phyloP scores from a whole-genome alignment of 2,888 invertebrate genomes.

The Xanthorhoe spadicearia region DNA sequence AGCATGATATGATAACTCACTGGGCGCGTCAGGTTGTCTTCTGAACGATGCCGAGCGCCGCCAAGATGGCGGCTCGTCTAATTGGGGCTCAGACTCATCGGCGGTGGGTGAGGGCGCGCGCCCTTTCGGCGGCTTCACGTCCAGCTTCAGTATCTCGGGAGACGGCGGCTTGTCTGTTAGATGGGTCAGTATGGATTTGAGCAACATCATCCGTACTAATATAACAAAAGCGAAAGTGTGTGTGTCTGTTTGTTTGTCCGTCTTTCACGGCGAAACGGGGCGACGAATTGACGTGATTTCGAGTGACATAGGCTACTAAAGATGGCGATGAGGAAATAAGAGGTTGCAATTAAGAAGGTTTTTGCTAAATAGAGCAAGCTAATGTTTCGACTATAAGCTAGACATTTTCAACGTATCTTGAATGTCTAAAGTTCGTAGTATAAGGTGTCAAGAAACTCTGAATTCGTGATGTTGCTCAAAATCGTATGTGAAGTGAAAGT shows the following conservation, averaged over 20 bases:
- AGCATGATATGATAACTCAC: slow-evolving; percentile 54
- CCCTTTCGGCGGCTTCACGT: slow-evolving; percentile 74
- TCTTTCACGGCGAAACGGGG: too few species aligned
- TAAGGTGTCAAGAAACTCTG: neutral
- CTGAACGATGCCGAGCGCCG: slow-evolving; percentile 74
- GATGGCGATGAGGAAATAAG: too few species aligned
- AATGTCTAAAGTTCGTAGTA: too few species aligned
- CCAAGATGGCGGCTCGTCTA: slow-evolving; percentile 77
- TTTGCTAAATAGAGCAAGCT: too few species aligned
- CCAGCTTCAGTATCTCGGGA: slow-evolving; percentile 73
- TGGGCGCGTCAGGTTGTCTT: slow-evolving; percentile 63
- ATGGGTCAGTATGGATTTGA: slow-evolving; percentile 23
- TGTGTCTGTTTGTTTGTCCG: too few species aligned
- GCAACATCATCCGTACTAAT: slow-evolving; percentile 25
- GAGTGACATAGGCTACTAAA: too few species aligned
- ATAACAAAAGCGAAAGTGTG: too few species aligned
- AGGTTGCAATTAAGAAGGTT: too few species aligned
- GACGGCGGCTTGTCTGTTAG: slow-evolving; percentile 67
- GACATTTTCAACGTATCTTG: neutral
- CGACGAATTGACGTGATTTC: too few species aligned
- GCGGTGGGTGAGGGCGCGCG: slow-evolving; percentile 65
- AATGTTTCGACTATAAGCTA: neutral
- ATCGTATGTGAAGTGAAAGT: slow-evolving; percentile 9
- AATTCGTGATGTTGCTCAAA: slow-evolving; percentile 24
- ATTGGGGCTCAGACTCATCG: slow-evolving; percentile 52